phyloP scores from a whole-genome alignment of 2,113 vertebrate genomes.

The Polypterus senegalus region DNA sequence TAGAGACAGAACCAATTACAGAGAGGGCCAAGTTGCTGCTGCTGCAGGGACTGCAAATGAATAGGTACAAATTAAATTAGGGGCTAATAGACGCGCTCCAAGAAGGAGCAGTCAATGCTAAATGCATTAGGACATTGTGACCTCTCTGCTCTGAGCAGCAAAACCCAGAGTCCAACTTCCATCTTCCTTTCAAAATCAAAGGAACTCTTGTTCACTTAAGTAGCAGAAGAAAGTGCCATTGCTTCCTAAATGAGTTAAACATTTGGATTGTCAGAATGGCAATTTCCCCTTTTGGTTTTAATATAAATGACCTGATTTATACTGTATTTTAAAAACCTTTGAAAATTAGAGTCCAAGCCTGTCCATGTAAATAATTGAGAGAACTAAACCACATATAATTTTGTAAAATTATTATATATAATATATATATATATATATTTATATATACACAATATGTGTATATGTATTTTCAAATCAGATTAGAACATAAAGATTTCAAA shows the following conservation, averaged over 20 bases:
- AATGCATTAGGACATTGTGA: slow-evolving; percentile 77
- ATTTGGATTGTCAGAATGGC: slow-evolving; percentile 51
- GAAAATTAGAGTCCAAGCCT: slow-evolving; percentile 20
- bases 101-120: slow-evolving; percentile 82
- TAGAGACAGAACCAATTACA: slow-evolving; percentile 89
- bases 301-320: slow-evolving; percentile 27
- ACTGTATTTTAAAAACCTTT: slow-evolving; percentile 22
- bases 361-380: slow-evolving; percentile 21
- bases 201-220: slow-evolving; percentile 58
- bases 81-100: slow-evolving; percentile 77
- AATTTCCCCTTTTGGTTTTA: slow-evolving; percentile 26
- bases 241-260: slow-evolving; percentile 70
- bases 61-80: slow-evolving; percentile 84
- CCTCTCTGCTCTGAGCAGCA: slow-evolving; percentile 69
- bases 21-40: slow-evolving; percentile 79
- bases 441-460: too few relatives aligned
- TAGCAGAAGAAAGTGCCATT: slow-evolving; percentile 40
- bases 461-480: too few relatives aligned
- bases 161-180: slow-evolving; percentile 63
- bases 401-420: neutral
- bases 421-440: too few relatives aligned
- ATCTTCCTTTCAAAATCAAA: slow-evolving; percentile 55
- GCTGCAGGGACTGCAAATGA: slow-evolving; percentile 83
- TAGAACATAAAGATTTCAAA: too few relatives aligned
- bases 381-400: slow-evolving; percentile 17